Evolutionary conservation across 2,888 invertebrate species (phyloP).

Genomic region (Miltochrista miniata): DNA sequence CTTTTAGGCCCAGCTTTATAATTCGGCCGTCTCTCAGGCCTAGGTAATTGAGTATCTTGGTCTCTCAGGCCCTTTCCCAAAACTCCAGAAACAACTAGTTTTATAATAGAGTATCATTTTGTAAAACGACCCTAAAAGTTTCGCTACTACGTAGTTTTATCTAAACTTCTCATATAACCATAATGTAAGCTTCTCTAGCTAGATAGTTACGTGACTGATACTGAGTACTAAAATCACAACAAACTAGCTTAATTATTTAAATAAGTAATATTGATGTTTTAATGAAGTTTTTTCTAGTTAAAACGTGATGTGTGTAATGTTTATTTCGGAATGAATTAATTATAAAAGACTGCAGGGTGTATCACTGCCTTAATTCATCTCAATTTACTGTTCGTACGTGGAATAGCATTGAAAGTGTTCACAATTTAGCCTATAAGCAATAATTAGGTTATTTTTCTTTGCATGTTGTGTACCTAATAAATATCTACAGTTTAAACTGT

Average conservation of each 20-base stretch:
- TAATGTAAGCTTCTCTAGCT: slow-evolving; percentile 7
- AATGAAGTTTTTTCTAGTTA: slow-evolving; percentile 23
- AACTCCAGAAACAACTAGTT: too few species aligned
- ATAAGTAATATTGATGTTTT: slow-evolving; percentile 25
- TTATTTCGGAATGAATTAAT: slow-evolving; percentile 32
- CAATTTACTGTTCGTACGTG: slow-evolving; percentile 28
- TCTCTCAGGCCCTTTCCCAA: too few species aligned
- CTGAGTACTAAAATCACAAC: slow-evolving; percentile 20
- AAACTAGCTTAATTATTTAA: slow-evolving; percentile 41
- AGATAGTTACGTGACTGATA: slow-evolving; percentile 5
- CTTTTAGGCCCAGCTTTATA: too few species aligned
- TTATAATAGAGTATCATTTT: too few species aligned
- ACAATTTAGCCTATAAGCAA: slow-evolving; percentile 23
- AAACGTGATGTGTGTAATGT: slow-evolving; percentile 24
- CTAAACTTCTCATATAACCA: neutral
- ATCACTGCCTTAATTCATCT: slow-evolving; percentile 41
- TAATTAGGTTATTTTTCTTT: slow-evolving; percentile 24
- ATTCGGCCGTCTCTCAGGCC: too few species aligned
- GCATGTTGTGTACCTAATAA: slow-evolving; percentile 28
- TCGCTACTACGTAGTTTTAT: too few species aligned
- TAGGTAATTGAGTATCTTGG: too few species aligned
- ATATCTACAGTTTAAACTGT: neutral
- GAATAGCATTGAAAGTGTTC: slow-evolving; percentile 26
- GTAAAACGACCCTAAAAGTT: too few species aligned
- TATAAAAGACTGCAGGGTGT: slow-evolving; percentile 54